A percentile compares a stretch with the other conserved stretches of the same genome.
Evolutionary conservation across 2,113 vertebrate species (phyloP).

Genomic region (Brachypteracias leptosomus): DNA sequence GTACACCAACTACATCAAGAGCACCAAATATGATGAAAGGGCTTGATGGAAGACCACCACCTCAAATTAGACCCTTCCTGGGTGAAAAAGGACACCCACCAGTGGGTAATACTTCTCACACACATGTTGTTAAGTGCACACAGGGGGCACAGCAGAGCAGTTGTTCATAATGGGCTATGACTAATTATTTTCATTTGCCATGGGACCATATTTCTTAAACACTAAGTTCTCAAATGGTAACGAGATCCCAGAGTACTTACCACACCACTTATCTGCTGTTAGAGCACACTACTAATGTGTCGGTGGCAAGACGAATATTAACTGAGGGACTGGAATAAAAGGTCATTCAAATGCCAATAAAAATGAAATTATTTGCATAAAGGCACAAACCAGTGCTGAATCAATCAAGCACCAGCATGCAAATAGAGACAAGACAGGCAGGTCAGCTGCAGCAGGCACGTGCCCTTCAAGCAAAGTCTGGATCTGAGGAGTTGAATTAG

Average conservation of each 20-base stretch:
- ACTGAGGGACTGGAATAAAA: neutral
- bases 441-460: neutral
- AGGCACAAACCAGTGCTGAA: neutral
- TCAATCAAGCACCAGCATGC: neutral
- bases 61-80: neutral
- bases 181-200: neutral
- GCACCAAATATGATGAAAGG: neutral
- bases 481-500: neutral
- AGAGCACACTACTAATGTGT: neutral
- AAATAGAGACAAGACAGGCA: neutral
- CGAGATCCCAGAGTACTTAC: neutral
- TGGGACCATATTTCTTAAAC: neutral
- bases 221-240: neutral
- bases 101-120: neutral
- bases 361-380: slow-evolving; percentile 3
- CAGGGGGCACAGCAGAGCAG: neutral
- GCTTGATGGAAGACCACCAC: neutral
- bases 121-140: neutral
- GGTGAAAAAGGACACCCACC: neutral
- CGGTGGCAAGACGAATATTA: slow-evolving; percentile 8
- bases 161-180: neutral
- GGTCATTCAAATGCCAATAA: slow-evolving; percentile 6
- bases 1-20: neutral
- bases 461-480: neutral
- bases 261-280: slow-evolving; percentile 10